Percentiles rank a stretch among this genome's conserved stretches.
Evolutionary conservation across 2,113 vertebrate genomes (phyloP).

Genomic region (Dinomys branickii): DNA sequence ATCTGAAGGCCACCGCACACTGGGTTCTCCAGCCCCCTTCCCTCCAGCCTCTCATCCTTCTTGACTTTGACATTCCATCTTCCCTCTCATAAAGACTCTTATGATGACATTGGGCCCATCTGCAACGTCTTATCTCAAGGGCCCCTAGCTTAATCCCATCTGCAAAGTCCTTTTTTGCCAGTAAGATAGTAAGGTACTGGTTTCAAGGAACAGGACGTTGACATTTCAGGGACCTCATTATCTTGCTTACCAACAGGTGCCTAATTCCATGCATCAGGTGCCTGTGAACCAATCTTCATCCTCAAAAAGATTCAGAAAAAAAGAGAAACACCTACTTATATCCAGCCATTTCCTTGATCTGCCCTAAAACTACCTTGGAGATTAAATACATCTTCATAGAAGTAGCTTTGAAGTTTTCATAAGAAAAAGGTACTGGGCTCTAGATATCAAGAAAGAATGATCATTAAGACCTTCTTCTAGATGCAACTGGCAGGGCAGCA

Average conservation of each 20-base stretch:
- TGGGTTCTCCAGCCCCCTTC: not conserved
- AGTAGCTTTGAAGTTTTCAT: constrained; percentile 10
- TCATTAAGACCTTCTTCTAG: constrained; percentile 42
- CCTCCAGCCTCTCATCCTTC: not conserved
- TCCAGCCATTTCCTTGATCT: not conserved
- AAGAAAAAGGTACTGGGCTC: not conserved
- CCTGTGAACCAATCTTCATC: not conserved
- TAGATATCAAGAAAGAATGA: constrained; percentile 24
- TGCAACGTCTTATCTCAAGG: not conserved
- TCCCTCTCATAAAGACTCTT: not conserved
- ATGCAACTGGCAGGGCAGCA: not conserved
- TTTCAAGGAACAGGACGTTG: not conserved
- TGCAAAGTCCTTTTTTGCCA: not conserved
- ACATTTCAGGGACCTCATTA: not conserved
- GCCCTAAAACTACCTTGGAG: not conserved
- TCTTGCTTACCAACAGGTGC: not conserved
- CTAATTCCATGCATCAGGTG: not conserved
- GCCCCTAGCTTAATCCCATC: not conserved
- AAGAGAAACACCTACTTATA: not conserved
- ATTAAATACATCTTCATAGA: constrained; percentile 27
- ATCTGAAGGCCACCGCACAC: not conserved
- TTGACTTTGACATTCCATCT: not conserved
- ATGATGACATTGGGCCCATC: not conserved
- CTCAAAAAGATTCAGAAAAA: not conserved
- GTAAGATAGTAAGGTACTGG: not conserved